A percentile compares a stretch with the other conserved stretches of the same genome.
Conservation (phyloP, 53 echinoderm and acorn worm species). For the Mesocentrotus franciscanus region DNA sequence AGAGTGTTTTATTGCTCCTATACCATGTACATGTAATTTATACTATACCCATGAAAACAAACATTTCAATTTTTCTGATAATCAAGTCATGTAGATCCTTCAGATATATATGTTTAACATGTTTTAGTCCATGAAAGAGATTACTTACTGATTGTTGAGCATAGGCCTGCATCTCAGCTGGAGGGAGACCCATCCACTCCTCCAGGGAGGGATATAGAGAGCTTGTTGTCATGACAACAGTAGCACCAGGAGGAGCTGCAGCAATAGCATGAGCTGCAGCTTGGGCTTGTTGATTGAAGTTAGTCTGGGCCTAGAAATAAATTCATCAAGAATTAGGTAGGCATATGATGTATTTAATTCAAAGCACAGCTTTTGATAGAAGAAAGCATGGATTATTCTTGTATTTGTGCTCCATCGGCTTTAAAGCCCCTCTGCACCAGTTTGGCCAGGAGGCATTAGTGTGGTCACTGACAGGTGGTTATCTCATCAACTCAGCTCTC, state of each 20-base stretch:
- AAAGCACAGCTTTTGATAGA: too few species aligned
- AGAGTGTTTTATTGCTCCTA: too few species aligned
- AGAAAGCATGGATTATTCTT: too few species aligned
- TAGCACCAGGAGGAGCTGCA: constrained; percentile 50
- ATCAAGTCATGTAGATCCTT: neutral
- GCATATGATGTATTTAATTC: neutral
- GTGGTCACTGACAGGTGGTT: too few species aligned
- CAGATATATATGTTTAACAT: neutral
- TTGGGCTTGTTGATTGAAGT: constrained; percentile 81
- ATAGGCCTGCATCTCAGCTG: constrained; percentile 60
- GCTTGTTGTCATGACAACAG: constrained; percentile 53
- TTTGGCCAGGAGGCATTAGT: too few species aligned
- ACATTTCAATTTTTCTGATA: too few species aligned
- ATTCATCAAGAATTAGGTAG: neutral
- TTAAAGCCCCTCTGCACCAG: too few species aligned
- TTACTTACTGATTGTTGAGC: constrained; percentile 66
- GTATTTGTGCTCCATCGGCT: too few species aligned
- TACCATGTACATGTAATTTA: too few species aligned
- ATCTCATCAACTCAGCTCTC: too few species aligned
- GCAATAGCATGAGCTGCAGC: constrained; percentile 51
- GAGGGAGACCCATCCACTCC: constrained; percentile 93
- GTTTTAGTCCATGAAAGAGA: neutral
- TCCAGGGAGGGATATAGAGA: constrained; percentile 91
- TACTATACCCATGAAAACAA: too few species aligned
- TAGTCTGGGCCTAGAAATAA: constrained; percentile 81